Conservation (phyloP, 23 tunicate species). For the Trididemnum clinides region DNA sequence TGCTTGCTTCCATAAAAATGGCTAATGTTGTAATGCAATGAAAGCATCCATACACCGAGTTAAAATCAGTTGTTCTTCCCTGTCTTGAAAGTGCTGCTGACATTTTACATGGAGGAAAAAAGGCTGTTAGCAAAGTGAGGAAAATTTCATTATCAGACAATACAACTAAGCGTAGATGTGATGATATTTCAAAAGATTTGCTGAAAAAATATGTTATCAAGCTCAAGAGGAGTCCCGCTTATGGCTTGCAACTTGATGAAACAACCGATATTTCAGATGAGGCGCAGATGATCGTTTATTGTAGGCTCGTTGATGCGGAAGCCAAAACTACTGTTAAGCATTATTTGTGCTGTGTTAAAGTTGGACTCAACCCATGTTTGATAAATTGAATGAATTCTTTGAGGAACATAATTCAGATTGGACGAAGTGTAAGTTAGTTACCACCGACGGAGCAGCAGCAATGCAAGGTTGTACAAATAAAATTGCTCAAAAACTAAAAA, state of each 20-base stretch:
- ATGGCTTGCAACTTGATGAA: conserved; percentile 53
- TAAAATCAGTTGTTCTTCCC: conserved; percentile 23
- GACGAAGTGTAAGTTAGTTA: conserved; percentile 7
- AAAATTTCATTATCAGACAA: conserved; percentile 37
- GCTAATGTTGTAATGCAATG: conserved; percentile 9
- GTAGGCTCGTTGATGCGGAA: conserved; percentile 27
- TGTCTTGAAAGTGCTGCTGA: no score
- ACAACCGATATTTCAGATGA: conserved; percentile 54
- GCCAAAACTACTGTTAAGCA: conserved; percentile 22
- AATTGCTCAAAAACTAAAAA: conserved; percentile 10
- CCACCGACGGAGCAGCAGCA: conserved; percentile 26
- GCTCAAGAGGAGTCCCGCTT: conserved; percentile 9
- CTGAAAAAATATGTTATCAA: conserved; percentile 14
- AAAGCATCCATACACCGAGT: conserved; percentile 36
- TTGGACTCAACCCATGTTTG: background rate
- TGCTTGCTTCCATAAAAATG: conserved; percentile 8
- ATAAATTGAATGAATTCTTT: background rate
- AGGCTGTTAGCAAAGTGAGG: conserved; percentile 24
- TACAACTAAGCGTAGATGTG: conserved; percentile 30
- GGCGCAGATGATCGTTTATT: conserved; percentile 40
- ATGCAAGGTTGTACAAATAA: conserved; percentile 10
- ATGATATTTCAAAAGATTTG: conserved; percentile 24
- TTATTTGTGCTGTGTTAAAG: conserved; percentile 24
- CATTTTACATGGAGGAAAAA: conserved; percentile 41
- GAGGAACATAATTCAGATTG: background rate